These are phyloP conservation scores for Empidonax alnorum DNA, from an alignment of 2,113 vertebrate genomes.

Conservation along the genomic window DNA sequence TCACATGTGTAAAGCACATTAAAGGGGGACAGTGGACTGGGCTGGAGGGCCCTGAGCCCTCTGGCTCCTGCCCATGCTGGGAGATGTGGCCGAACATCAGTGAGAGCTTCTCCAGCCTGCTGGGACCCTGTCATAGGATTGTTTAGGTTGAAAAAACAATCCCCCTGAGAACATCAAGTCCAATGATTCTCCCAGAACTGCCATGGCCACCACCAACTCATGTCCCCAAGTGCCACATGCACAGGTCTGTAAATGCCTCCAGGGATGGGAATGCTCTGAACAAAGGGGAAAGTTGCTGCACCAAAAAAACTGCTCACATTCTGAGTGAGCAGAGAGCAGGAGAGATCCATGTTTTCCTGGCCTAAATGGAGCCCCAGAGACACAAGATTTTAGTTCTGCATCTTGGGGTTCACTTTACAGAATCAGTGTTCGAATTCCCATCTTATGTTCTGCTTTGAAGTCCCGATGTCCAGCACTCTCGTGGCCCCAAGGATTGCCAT, in stretches of 20 bases:
- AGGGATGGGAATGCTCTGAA: neutral
- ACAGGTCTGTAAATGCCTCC: neutral
- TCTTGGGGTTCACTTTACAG: neutral
- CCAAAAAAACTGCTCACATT: rapidly evolving
- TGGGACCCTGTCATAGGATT: neutral
- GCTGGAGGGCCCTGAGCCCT: neutral
- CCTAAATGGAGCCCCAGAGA: neutral
- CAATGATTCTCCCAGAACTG: neutral
- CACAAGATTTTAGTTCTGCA: neutral
- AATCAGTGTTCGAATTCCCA: neutral
- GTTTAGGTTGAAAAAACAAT: neutral
- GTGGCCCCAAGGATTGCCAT: rapidly evolving
- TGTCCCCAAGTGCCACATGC: neutral
- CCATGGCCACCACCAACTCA: neutral
- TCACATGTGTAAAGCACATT: conserved; percentile 57
- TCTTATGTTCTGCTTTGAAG: neutral
- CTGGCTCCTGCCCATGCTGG: neutral
- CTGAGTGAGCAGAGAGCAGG: neutral
- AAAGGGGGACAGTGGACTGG: neutral
- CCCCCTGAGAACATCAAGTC: neutral
- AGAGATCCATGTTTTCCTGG: neutral
- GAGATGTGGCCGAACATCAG: neutral
- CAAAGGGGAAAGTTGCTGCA: neutral
- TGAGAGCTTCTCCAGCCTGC: neutral
- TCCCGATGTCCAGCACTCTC: neutral